phyloP scores from a whole-genome alignment of 2,888 invertebrate genomes.

The Lordiphosa andalusiaca region DNA sequence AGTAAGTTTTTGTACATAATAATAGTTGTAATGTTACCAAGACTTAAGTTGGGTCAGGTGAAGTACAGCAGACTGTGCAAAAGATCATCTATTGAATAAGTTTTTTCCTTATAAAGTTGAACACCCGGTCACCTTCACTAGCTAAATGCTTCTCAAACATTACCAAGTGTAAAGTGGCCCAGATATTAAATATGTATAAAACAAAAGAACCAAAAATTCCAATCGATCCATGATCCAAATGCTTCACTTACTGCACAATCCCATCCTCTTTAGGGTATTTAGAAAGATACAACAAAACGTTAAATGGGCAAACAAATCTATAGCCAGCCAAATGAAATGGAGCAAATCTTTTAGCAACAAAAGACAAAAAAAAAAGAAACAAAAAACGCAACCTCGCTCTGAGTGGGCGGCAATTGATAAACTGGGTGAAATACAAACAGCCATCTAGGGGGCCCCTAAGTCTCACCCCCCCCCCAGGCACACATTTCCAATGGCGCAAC shows the following conservation, averaged over 20 bases:
- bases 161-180: no score
- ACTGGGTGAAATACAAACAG: slow-evolving; percentile 34
- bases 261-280: not conserved
- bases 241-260: not conserved
- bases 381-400: not conserved
- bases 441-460: slow-evolving; percentile 14
- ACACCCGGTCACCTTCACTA: no score
- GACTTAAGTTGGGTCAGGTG: no score
- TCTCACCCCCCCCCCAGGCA: slow-evolving; percentile 12
- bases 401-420: slow-evolving; percentile 60
- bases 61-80: no score
- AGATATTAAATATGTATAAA: no score
- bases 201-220: no score
- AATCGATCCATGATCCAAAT: slow-evolving; percentile 1
- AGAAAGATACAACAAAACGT: slow-evolving; percentile 31
- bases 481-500: slow-evolving; percentile 41
- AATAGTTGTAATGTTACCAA: no score
- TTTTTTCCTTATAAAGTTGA: no score
- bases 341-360: slow-evolving; percentile 56
- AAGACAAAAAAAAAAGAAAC: no score
- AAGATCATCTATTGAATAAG: no score
- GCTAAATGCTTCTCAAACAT: no score
- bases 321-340: slow-evolving; percentile 51
- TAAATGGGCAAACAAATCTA: slow-evolving; percentile 49
- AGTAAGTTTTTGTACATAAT: no score